These are phyloP conservation scores for Agriopis marginaria DNA, from an alignment of 2,888 invertebrate species.

Conservation along the genomic window DNA sequence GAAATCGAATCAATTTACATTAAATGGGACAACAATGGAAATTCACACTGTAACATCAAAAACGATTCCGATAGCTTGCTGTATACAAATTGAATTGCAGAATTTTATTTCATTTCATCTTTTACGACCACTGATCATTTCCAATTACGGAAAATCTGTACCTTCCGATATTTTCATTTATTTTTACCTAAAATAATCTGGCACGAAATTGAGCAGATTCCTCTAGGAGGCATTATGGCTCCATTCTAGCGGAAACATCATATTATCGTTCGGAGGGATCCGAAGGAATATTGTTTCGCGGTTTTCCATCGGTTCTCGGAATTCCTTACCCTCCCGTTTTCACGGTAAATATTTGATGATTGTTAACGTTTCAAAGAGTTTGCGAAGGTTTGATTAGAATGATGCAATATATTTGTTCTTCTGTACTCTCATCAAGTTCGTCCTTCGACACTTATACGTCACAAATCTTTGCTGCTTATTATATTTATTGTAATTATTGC, in stretches of 20 bases:
- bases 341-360: conserved; percentile 52
- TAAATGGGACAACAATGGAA: conserved; percentile 15
- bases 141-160: conserved; percentile 37
- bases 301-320: conserved; percentile 66
- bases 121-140: conserved; percentile 22
- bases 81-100: conserved; percentile 12
- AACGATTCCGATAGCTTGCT: conserved; percentile 4
- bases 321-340: conserved; percentile 51
- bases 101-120: conserved; percentile 12
- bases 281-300: conserved; percentile 71
- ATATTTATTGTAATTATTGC: background rate
- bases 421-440: background rate
- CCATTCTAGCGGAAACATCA: conserved; percentile 70
- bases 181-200: conserved; percentile 61
- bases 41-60: conserved; percentile 10
- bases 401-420: conserved; percentile 23
- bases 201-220: conserved; percentile 57
- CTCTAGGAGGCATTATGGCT: conserved; percentile 64
- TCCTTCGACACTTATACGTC: background rate
- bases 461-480: background rate
- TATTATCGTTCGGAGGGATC: conserved; percentile 67
- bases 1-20: conserved; percentile 10
- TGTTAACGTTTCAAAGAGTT: conserved; percentile 53
- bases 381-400: conserved; percentile 38
- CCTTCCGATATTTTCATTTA: conserved; percentile 46